Evolutionary conservation across 2,888 invertebrate species (phyloP), one percentile per base, ranked within the genome.

Genomic region (Pseudolycoriella hygida): DNA sequence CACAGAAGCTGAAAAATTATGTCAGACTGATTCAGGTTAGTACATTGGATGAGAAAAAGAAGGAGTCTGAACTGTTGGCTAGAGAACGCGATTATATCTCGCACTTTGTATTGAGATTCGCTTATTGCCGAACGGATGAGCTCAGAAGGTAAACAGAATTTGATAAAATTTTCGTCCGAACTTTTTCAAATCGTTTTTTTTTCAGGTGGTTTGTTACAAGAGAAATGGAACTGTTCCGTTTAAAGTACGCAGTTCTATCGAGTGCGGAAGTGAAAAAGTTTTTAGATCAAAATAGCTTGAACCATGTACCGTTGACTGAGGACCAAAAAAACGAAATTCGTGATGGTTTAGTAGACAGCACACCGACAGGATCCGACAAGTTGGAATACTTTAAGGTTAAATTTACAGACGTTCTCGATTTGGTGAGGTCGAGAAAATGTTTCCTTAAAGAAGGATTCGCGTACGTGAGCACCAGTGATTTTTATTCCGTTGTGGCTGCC

Each of bases 71-170:
- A 56, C 59, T 77, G 39, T 74, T 78, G 57, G 74, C 76, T 1
- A 71, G 86, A 46, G 72, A 74, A 30, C 74, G 76, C 49, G 97
- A 98, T 64, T 82, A 87, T 56, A 74, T 94, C 43, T 89, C 96
- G 1, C 97, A 98, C 62, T 96, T 85, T 60, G 86, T 96, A 54
- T 68, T 97, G 3, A 72, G 94, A 46, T 64, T 98, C 47, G 90
- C 90, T 0, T 96, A 89, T 63, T 94, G 92, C 58, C 74, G 84
- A 55, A 80, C 81, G 17, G 84, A 86, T 52, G 92, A 94, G 46
- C 67, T 89, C 32, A 70, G 84, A 30, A 74, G 64, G 61, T 60
- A 51, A 37, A 30, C 20, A 17, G 11, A 18, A 17, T 30, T 41
- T 41, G 11, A 8, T 14, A n/a, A 14, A 42, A 15, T 30, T 6